phyloP scores from a whole-genome alignment of 2,113 vertebrate genomes.

The Pyxicephalus adspersus region DNA sequence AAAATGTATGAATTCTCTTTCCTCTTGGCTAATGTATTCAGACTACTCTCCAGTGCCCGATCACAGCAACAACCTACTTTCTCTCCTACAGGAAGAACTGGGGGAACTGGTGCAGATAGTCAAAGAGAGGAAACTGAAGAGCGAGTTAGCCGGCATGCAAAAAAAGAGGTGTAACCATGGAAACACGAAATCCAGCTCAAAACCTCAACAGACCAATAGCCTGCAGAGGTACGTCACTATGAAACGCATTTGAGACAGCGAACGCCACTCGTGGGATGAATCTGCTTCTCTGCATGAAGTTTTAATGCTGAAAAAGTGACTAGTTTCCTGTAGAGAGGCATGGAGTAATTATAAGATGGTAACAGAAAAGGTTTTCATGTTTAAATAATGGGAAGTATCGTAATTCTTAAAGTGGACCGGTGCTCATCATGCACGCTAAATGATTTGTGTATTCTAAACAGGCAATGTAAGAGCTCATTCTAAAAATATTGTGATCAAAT shows the following conservation, averaged over 20 bases:
- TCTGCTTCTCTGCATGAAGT: slow-evolving; percentile 31
- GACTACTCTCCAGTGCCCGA: slow-evolving; percentile 11
- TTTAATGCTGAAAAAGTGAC: slow-evolving; percentile 33
- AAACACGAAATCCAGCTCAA: slow-evolving; percentile 20
- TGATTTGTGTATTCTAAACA: no score
- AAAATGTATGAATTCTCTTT: slow-evolving; percentile 41
- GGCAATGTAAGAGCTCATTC: no score
- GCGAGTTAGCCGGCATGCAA: slow-evolving; percentile 8
- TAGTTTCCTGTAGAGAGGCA: slow-evolving; percentile 14
- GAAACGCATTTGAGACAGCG: background rate
- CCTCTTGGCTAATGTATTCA: slow-evolving; percentile 23
- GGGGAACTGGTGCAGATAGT: slow-evolving; percentile 42
- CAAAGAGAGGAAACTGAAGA: slow-evolving; percentile 28
- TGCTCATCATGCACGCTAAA: no score
- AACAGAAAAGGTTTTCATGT: background rate
- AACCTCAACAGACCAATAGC: background rate
- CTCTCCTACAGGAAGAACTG: slow-evolving; percentile 40
- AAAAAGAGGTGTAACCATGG: slow-evolving; percentile 13
- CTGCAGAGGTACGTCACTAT: slow-evolving; percentile 23
- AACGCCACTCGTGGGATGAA: background rate
- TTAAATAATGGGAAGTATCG: background rate
- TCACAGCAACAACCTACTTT: slow-evolving; percentile 37
- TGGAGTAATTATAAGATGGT: slow-evolving; percentile 6
- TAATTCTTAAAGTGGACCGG: background rate
- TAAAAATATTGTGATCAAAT: no score